Evolutionary conservation across 2,113 vertebrate species (phyloP).

Genomic region (Leptocoma aspasia): DNA sequence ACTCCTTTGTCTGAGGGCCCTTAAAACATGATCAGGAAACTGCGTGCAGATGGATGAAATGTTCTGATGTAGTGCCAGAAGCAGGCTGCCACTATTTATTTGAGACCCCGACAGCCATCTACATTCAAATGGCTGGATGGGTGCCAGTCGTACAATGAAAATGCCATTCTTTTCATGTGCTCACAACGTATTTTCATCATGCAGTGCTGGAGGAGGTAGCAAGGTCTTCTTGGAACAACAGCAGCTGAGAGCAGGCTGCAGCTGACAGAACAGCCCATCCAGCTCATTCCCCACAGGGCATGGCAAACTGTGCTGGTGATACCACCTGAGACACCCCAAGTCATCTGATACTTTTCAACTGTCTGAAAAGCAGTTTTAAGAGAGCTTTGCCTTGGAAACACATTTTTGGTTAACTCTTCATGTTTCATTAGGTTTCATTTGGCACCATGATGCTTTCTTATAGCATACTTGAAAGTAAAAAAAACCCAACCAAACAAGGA

Average conservation of each 20-base stretch:
- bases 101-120: neutral
- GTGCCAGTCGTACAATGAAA: conserved; percentile 43
- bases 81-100: conserved; percentile 15
- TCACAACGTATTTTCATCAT: neutral
- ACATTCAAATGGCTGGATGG: conserved; percentile 27
- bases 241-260: neutral
- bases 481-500: neutral
- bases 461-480: neutral
- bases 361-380: neutral
- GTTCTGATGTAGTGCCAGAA: conserved; percentile 47
- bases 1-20: conserved; percentile 9
- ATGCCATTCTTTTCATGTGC: neutral
- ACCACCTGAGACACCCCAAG: neutral
- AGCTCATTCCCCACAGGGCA: neutral
- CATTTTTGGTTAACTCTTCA: neutral
- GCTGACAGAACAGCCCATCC: neutral
- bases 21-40: conserved; percentile 30
- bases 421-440: neutral
- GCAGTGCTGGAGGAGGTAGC: neutral
- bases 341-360: neutral
- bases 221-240: neutral
- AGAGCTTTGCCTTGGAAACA: neutral
- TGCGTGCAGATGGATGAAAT: conserved; percentile 9
- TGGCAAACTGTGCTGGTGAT: neutral
- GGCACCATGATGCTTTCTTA: neutral